Percentiles rank a stretch among this genome's conserved stretches.
Evolutionary conservation across 2,113 vertebrate genomes (phyloP).

Genomic region (Notarius quadriscutis): DNA sequence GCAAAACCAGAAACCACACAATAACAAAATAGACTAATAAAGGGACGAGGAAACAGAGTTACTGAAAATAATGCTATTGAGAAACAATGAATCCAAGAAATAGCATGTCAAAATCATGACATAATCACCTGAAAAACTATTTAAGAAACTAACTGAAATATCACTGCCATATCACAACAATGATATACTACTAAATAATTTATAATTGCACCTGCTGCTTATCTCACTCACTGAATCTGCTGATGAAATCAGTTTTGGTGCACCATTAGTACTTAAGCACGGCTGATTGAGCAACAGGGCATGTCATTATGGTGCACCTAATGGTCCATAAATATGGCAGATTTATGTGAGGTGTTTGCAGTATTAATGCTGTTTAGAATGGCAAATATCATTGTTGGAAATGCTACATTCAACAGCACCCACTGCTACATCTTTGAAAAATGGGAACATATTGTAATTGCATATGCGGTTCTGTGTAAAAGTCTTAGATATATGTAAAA

Average conservation of each 20-base stretch:
- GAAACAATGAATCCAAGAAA: neutral
- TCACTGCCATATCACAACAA: neutral
- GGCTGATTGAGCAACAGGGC: constrained; percentile 20
- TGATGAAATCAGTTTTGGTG: neutral
- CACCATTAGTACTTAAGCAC: neutral
- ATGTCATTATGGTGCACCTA: neutral
- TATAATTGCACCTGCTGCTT: neutral
- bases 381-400: neutral
- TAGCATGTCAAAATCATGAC: neutral
- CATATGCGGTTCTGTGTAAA: neutral
- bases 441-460: neutral
- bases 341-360: constrained; percentile 5
- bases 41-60: neutral
- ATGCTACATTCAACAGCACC: neutral
- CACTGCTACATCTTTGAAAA: neutral
- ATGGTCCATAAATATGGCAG: constrained; percentile 20
- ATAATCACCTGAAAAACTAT: neutral
- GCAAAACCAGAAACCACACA: constrained; percentile 1
- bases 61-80: neutral
- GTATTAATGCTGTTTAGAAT: neutral
- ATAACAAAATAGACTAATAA: neutral
- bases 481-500: neutral
- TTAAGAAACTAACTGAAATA: neutral
- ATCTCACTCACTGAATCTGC: constrained; percentile 21
- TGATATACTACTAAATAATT: neutral